A percentile compares a stretch with the other conserved stretches of the same genome.
Evolutionary conservation across 2,888 invertebrate species (phyloP).

Genomic region (Aporophyla nigra): DNA sequence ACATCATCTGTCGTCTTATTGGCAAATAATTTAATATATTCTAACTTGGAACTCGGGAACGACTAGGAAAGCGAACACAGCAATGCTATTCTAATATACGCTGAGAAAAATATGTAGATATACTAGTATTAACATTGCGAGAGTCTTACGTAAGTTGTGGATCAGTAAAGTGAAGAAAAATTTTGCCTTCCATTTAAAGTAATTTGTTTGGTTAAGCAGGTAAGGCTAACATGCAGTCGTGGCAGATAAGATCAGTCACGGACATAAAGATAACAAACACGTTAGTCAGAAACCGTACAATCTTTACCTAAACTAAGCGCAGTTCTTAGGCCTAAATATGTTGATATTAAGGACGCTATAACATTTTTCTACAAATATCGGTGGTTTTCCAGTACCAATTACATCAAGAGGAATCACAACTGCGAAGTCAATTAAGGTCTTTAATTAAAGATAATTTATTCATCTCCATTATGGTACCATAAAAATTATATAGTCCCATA

Average conservation of each 20-base stretch:
- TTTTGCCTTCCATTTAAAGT: constrained; percentile 7
- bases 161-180: background rate
- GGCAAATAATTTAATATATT: constrained; percentile 10
- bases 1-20: constrained; percentile 27
- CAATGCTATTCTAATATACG: background rate
- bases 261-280: constrained; percentile 15
- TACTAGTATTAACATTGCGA: constrained; percentile 5
- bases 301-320: constrained; percentile 1
- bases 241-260: constrained; percentile 37
- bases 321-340: background rate
- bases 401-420: too few species aligned
- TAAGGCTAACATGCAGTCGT: constrained; percentile 20
- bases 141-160: background rate
- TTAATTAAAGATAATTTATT: too few species aligned
- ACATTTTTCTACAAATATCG: too few species aligned
- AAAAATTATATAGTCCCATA: too few species aligned
- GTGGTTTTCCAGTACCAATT: too few species aligned
- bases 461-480: too few species aligned
- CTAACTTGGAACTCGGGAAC: background rate
- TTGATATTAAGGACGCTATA: too few species aligned
- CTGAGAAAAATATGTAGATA: background rate
- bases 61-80: constrained; percentile 11
- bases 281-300: constrained; percentile 7
- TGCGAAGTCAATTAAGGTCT: too few species aligned
- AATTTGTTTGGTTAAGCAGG: background rate